phyloP scores from a whole-genome alignment of 2,888 invertebrate species.

The Sesamia inferens region DNA sequence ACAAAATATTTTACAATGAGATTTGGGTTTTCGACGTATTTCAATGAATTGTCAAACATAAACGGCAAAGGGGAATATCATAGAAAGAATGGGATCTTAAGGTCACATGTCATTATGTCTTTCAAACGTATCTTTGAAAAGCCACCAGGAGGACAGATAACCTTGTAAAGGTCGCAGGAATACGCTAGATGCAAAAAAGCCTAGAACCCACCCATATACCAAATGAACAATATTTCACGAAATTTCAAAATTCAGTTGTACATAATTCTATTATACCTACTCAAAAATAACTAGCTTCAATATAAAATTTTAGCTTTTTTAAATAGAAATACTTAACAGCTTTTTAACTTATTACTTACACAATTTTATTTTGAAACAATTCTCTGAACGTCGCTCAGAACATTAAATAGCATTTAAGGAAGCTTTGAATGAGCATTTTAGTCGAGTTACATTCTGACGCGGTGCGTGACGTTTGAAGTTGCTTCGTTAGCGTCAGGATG shows the following conservation, averaged over 20 bases:
- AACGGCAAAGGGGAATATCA: neutral
- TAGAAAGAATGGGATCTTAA: neutral
- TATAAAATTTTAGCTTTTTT: neutral
- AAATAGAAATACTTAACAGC: neutral
- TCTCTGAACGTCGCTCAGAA: constrained; percentile 1
- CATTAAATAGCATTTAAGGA: neutral
- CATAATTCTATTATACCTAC: neutral
- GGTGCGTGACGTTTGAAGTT: constrained; percentile 5
- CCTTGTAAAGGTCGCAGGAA: neutral
- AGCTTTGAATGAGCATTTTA: neutral
- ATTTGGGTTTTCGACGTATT: neutral
- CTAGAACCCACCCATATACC: neutral
- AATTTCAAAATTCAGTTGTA: neutral
- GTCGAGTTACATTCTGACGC: neutral
- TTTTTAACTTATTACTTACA: too few species aligned
- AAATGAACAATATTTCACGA: neutral
- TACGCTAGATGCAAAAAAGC: too few species aligned
- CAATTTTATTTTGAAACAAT: too few species aligned
- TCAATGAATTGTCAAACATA: neutral
- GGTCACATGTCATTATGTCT: neutral
- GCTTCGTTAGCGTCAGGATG: constrained; percentile 14
- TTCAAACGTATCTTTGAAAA: neutral
- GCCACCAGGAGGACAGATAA: neutral
- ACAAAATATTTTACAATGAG: neutral
- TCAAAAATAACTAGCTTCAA: neutral